A percentile compares a stretch with the other conserved stretches of the same genome.
These are phyloP conservation scores for Hozukius guyotensis DNA, from an alignment of 2,797 vertebrate species.

Conservation along the genomic window DNA sequence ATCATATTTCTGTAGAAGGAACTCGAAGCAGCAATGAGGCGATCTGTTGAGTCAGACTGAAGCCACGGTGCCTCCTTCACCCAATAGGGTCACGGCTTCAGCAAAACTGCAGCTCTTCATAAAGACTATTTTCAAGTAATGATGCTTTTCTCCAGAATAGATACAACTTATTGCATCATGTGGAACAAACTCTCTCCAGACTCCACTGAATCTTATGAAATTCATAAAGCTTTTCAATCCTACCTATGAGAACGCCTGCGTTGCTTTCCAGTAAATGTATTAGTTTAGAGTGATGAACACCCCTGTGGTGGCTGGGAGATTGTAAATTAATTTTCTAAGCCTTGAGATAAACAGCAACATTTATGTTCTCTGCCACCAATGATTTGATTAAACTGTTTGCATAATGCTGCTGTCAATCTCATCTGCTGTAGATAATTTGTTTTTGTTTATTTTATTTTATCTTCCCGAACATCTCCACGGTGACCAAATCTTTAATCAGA, in stretches of 20 bases:
- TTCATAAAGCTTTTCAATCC: neutral
- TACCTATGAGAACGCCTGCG: neutral
- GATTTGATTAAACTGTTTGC: conserved; percentile 37
- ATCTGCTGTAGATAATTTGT: conserved; percentile 12
- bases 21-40: neutral
- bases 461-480: neutral
- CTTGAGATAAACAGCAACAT: conserved; percentile 33
- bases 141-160: neutral
- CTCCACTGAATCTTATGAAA: neutral
- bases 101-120: neutral
- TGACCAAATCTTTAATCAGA: neutral
- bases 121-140: neutral
- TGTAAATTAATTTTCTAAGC: conserved; percentile 47
- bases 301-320: conserved; percentile 9
- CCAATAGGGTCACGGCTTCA: neutral
- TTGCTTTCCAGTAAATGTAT: conserved; percentile 25
- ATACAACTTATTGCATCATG: neutral
- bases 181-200: neutral
- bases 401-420: conserved; percentile 28
- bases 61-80: neutral
- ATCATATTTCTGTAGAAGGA: neutral
- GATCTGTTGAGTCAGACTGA: neutral
- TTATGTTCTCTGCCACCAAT: conserved; percentile 29
- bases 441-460: conserved; percentile 10
- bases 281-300: conserved; percentile 33